A percentile compares a stretch with the other conserved stretches of the same genome.
phyloP scores from a whole-genome alignment of 1,140 invertebrate genomes.

The Calephelis virginiensis region DNA sequence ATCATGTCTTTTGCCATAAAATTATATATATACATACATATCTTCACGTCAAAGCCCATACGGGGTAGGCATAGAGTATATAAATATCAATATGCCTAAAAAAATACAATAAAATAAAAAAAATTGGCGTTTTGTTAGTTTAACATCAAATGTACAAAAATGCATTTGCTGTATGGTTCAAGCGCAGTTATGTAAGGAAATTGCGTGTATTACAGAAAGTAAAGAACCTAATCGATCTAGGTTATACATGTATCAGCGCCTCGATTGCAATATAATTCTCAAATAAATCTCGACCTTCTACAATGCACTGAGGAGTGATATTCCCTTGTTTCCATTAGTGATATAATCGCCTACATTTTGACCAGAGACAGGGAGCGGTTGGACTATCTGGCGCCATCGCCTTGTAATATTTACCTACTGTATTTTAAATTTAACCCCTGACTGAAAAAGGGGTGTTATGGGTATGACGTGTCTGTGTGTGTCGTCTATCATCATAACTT shows the following conservation, averaged over 20 bases:
- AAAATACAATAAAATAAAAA: no score
- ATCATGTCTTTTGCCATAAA: no score
- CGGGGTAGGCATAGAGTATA: no score
- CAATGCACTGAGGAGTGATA: not conserved
- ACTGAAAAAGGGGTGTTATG: no score
- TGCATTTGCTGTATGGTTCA: not conserved
- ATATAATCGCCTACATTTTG: slow-evolving; percentile 17
- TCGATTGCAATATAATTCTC: not conserved
- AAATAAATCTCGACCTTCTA: not conserved
- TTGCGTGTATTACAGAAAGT: not conserved
- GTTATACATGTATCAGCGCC: slow-evolving; percentile 1
- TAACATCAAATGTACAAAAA: no score
- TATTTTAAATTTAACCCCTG: no score
- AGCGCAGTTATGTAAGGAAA: not conserved
- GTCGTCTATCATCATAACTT: no score
- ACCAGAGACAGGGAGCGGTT: slow-evolving; percentile 30
- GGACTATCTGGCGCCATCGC: slow-evolving; percentile 31
- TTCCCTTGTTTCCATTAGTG: not conserved
- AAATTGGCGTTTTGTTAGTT: no score
- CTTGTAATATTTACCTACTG: slow-evolving; percentile 1
- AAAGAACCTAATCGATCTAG: slow-evolving; percentile 6
- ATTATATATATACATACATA: no score
- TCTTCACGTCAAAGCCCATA: no score
- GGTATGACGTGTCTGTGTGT: no score
- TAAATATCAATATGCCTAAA: no score